Evolutionary conservation across 2,797 vertebrate species (phyloP), one percentile per base, ranked within the genome.

Genomic region (Tangara arthus): DNA sequence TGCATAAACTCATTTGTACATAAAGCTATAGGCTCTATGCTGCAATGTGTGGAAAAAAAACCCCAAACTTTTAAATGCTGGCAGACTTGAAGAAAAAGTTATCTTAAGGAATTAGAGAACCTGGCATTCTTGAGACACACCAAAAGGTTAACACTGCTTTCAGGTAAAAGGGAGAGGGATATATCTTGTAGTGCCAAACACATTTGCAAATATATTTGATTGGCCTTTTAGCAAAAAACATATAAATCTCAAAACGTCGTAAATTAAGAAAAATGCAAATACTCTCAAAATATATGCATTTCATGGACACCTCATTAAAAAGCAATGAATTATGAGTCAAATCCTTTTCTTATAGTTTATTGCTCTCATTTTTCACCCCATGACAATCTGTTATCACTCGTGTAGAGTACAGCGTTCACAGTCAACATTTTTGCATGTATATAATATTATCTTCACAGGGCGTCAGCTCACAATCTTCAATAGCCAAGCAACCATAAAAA

Each of bases 381-480:
- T 99, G 98, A 99, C 98, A 98, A 99, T 99, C 97, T 98, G 98
- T 99, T 98, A 97, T 98, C 97, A 98, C 97, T 97, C 87, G 97
- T 97, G 91, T 97, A 97, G 96, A 98, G 97, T 97, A 95, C 95
- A 97, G 97, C 95, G 97, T 98, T 98, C 97, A 95, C 98, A 98
- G 97, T 98, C 98, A 98, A 98, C 98, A 98, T 98, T 98, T 98
- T 98, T 98, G 98, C 99, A 99, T 98, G 98, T 98, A 98, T 99
- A 98, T 98, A 99, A 99, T 99, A 90, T 99, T 99, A 98, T 99
- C 98, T 98, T 98, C 96, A 92, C 98, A 99, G 99, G 99, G 93
- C 99, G 99, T 95, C 99, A 99, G 98, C 99, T 99, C 96, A 99
- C 99, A 97, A 99, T 99, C 99, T 99, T 99, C 99, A 99, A 99